A percentile compares a stretch with the other conserved stretches of the same genome.
Conservation (phyloP, 1,140 invertebrate genomes). For the Mya arenaria region DNA sequence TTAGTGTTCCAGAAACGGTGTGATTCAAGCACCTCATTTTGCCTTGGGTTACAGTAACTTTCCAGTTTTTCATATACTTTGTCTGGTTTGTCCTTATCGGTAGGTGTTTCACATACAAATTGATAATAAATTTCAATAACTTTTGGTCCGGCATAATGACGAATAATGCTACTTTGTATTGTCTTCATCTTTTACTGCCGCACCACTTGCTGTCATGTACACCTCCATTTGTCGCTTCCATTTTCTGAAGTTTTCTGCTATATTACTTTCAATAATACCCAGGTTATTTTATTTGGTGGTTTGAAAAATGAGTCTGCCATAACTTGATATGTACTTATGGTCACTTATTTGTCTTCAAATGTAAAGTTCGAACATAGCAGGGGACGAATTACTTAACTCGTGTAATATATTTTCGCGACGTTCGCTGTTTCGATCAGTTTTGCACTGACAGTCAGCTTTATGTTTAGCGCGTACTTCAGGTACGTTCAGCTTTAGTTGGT, state of each 20-base stretch:
- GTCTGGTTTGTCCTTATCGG: not conserved
- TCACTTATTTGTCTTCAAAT: too few species aligned
- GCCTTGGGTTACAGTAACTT: constrained; percentile 28
- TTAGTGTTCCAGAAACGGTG: constrained; percentile 13
- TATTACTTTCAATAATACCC: constrained; percentile 4
- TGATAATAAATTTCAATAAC: constrained; percentile 30
- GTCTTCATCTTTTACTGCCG: not conserved
- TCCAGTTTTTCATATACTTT: constrained; percentile 13
- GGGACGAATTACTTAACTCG: too few species aligned
- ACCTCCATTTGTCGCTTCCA: constrained; percentile 33
- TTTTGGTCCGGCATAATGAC: constrained; percentile 17
- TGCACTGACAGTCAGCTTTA: too few species aligned
- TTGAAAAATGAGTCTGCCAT: too few species aligned
- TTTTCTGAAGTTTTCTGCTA: constrained; percentile 11
- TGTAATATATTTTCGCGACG: too few species aligned
- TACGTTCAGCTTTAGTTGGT: too few species aligned
- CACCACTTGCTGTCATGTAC: constrained; percentile 19
- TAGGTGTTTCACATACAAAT: constrained; percentile 9
- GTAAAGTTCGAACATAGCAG: too few species aligned
- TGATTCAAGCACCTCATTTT: constrained; percentile 39
- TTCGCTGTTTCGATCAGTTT: too few species aligned
- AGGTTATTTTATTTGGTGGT: too few species aligned
- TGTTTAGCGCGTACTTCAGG: too few species aligned
- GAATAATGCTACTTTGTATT: constrained; percentile 4
- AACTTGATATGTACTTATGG: too few species aligned